Evolutionary conservation across 2,797 vertebrate species (phyloP).

Genomic region (Cyclura pinguis): DNA sequence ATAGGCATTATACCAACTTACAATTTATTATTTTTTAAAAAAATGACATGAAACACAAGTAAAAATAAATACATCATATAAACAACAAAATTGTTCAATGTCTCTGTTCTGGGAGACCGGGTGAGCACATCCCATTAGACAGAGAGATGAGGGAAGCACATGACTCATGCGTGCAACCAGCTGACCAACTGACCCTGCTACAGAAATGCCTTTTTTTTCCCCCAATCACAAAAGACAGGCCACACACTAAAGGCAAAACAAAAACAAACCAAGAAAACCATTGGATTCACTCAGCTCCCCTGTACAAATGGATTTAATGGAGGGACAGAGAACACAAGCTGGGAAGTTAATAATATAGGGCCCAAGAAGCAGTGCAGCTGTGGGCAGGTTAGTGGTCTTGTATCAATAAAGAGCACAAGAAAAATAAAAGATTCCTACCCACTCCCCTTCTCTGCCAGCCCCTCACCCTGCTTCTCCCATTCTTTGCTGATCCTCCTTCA

Average conservation of each 20-base stretch:
- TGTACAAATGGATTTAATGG: conserved; percentile 24
- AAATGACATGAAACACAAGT: conserved; percentile 89
- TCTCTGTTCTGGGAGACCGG: conserved; percentile 78
- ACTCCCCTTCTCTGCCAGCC: conserved; percentile 22
- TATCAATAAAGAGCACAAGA: neutral
- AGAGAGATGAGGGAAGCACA: conserved; percentile 84
- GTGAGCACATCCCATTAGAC: conserved; percentile 68
- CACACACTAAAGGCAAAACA: conserved; percentile 78
- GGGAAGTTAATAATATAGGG: neutral
- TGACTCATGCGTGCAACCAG: conserved; percentile 72
- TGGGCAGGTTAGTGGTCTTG: conserved; percentile 14
- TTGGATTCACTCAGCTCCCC: conserved; percentile 59
- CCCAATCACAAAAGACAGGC: conserved; percentile 77
- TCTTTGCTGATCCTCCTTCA: neutral
- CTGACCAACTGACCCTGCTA: conserved; percentile 68
- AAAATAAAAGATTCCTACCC: conserved; percentile 6
- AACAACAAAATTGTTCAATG: conserved; percentile 85
- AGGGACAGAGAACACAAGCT: neutral
- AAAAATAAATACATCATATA: conserved; percentile 90
- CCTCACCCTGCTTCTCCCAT: neutral
- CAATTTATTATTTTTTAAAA: conserved; percentile 81
- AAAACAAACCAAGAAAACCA: conserved; percentile 66
- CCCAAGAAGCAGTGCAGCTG: conserved; percentile 13
- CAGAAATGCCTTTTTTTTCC: conserved; percentile 69
- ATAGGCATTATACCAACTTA: conserved; percentile 86